Percentiles rank a stretch among this genome's conserved stretches.
phyloP scores from a whole-genome alignment of 1,140 invertebrate genomes.

The Lepidurus packardi region DNA sequence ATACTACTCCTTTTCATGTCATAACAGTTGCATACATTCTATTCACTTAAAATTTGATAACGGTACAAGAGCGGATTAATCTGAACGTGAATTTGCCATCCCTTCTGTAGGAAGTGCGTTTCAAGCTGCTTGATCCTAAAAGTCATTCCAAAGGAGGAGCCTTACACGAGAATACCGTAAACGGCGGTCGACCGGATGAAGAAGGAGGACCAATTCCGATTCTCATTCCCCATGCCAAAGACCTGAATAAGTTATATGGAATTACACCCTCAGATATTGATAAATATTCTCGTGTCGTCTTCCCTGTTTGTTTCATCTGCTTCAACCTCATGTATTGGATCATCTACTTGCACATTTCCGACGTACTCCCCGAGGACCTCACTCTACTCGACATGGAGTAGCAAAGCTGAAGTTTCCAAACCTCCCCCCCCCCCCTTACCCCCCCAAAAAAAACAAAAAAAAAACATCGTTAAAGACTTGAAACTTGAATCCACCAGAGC shows the following conservation, averaged over 20 bases:
- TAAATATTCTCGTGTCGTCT: conserved; percentile 51
- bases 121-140: conserved; percentile 44
- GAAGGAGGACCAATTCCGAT: conserved; percentile 25
- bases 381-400: conserved; percentile 38
- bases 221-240: conserved; percentile 28
- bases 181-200: conserved; percentile 35
- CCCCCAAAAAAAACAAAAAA: neutral
- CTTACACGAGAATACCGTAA: conserved; percentile 41
- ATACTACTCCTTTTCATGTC: too few species aligned
- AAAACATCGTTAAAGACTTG: neutral
- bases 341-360: conserved; percentile 53
- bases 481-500: neutral
- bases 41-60: too few species aligned
- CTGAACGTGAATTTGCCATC: neutral
- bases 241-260: conserved; percentile 46
- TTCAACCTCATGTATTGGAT: conserved; percentile 55
- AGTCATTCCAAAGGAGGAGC: conserved; percentile 41
- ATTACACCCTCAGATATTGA: conserved; percentile 49
- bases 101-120: conserved; percentile 33
- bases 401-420: neutral
- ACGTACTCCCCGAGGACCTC: conserved; percentile 43
- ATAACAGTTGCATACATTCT: too few species aligned
- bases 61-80: neutral
- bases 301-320: conserved; percentile 52
- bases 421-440: too few species aligned